Percentiles rank a stretch among this genome's conserved stretches.
These are phyloP conservation scores for Perccottus glenii DNA, from an alignment of 2,113 vertebrate species.

Conservation along the genomic window DNA sequence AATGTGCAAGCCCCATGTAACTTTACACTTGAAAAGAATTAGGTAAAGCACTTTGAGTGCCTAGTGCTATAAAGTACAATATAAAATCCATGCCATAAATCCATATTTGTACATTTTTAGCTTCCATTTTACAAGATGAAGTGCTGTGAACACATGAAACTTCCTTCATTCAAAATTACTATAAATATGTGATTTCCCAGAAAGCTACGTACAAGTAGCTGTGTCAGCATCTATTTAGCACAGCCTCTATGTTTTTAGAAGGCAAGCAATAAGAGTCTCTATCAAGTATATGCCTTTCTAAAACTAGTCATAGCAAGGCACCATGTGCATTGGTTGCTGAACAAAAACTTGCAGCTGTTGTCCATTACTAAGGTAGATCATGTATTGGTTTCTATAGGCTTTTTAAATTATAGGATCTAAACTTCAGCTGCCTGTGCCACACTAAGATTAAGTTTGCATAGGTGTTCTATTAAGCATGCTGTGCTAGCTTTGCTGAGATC, in stretches of 20 bases:
- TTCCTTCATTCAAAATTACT: not conserved
- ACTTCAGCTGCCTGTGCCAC: slow-evolving; percentile 1
- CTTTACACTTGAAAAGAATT: too few species aligned
- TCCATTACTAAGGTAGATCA: slow-evolving; percentile 16
- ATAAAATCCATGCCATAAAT: too few species aligned
- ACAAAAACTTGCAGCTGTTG: slow-evolving; percentile 30
- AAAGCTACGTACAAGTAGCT: slow-evolving; percentile 9
- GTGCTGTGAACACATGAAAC: too few species aligned
- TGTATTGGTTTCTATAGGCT: slow-evolving; percentile 8
- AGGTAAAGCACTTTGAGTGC: too few species aligned
- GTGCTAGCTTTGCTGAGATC: slow-evolving; percentile 23
- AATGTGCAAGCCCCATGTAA: too few species aligned
- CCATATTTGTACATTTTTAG: too few species aligned
- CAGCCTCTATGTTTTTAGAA: slow-evolving; percentile 45
- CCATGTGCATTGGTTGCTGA: slow-evolving; percentile 44
- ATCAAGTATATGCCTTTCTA: slow-evolving; percentile 61
- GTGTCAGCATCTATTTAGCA: slow-evolving; percentile 28
- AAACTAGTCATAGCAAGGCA: slow-evolving; percentile 58
- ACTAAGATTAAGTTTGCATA: slow-evolving; percentile 18
- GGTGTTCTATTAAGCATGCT: slow-evolving; percentile 22
- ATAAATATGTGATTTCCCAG: not conserved
- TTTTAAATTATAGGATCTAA: not conserved
- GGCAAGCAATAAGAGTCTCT: slow-evolving; percentile 21
- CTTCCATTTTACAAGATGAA: too few species aligned
- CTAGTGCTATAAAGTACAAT: too few species aligned